Evolutionary conservation across 1,140 invertebrate species (phyloP), one percentile per base, ranked within the genome.

Genomic region (Chrysopa pallens): DNA sequence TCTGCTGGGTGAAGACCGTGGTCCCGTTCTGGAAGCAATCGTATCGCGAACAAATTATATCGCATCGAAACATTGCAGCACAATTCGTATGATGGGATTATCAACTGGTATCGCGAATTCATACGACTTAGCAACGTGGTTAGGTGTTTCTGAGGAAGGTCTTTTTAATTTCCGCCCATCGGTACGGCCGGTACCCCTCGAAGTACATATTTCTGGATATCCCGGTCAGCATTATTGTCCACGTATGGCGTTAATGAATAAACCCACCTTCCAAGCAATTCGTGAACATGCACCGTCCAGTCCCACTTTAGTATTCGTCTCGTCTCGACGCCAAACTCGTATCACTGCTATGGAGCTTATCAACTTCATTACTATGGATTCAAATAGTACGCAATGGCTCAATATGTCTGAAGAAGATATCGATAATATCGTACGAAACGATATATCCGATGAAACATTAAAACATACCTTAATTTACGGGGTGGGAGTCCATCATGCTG

Each of bases 221-320:
- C 80, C 89, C 1, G 93, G 91, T 0, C 92, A 96, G 52, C 91
- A 99, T 61, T 99, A 98, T 64, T 99, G 96, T 60, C 95, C 96
- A 0, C 73, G 96, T 44, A 99, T 99, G 96, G 87, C 93, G 31
- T 89, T 92, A 0, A 99, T 99, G 96, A 99, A 99, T 64, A 88
- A 93, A 56, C 94, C 96, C n/a, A 84, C 88, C 4, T 99, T 89
- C 64, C 84, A 93, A 67, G 89, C 90, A 1, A 96, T 98, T 46
- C 74, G 81, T 40, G 81, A 87, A 42, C 87, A 98, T 62, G 94
- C 93, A 0, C 89, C 91, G 0, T 61, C 66, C 6, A 80, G 96
- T 54, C 95, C 96, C 0, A 75, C 84, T 0, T 68, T 99, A 15
- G 77, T 99, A 6, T 99, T 99, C 64, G 96, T 98, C 0, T 95